Conservation (phyloP, 2,113 vertebrate species). For the Etia nguti region DNA sequence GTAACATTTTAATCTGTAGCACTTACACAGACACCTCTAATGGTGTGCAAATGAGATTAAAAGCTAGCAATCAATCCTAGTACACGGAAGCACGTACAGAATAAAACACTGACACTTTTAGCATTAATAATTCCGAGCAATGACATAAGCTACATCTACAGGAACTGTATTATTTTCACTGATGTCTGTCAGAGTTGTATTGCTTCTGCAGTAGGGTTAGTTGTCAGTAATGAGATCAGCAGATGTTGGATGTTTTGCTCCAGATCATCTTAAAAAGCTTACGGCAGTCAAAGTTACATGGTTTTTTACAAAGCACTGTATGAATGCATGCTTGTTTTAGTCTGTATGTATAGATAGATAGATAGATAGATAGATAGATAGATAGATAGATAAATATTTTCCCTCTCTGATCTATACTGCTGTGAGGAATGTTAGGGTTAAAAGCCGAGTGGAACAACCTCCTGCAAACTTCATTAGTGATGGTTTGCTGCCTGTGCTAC, state of each 20-base stretch:
- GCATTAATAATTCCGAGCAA: neutral
- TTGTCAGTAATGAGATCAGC: constrained; percentile 54
- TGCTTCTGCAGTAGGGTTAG: neutral
- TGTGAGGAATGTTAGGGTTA: constrained; percentile 26
- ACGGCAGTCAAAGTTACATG: neutral
- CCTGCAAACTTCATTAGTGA: constrained; percentile 50
- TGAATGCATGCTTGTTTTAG: neutral
- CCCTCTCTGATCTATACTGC: neutral
- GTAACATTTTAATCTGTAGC: neutral
- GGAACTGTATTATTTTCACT: neutral
- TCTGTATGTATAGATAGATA: neutral
- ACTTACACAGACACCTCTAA: neutral
- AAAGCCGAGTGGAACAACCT: constrained; percentile 31
- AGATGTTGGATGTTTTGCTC: constrained; percentile 58
- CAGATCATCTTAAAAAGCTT: constrained; percentile 25
- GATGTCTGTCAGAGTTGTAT: neutral
- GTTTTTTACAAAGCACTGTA: neutral
- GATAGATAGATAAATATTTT: neutral
- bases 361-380: neutral
- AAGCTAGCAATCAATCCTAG: neutral
- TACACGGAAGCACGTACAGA: rapidly evolving
- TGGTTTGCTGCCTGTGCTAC: constrained; percentile 26
- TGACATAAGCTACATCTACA: neutral
- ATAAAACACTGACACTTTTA: neutral
- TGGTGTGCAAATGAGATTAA: neutral